Percentiles rank a stretch among this genome's conserved stretches.
These are phyloP conservation scores for Monochamus alternatus DNA, from an alignment of 2,888 invertebrate genomes.

Conservation along the genomic window DNA sequence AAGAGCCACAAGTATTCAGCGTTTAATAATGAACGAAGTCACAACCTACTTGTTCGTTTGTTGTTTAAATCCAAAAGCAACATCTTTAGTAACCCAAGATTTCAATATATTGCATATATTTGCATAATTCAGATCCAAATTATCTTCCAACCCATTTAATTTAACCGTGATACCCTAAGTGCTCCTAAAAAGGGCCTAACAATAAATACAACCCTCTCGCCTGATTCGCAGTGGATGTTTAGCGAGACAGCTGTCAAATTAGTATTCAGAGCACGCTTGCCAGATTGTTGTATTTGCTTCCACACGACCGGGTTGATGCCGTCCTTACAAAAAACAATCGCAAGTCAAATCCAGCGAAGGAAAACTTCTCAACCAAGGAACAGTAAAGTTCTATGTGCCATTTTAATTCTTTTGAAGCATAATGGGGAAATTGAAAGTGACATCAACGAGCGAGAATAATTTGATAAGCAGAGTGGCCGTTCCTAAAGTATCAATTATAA, in stretches of 20 bases:
- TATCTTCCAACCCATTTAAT: slow-evolving; percentile 21
- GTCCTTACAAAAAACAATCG: slow-evolving; percentile 33
- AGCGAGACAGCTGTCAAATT: slow-evolving; percentile 37
- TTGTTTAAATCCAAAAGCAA: no score
- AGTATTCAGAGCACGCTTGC: slow-evolving; percentile 34
- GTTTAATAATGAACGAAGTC: no score
- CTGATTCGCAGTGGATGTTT: slow-evolving; percentile 23
- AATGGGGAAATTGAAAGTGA: neutral
- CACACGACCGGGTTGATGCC: slow-evolving; percentile 32
- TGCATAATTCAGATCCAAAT: neutral
- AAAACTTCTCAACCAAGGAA: slow-evolving; percentile 26
- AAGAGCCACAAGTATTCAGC: no score
- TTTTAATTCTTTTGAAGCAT: neutral
- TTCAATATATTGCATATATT: no score
- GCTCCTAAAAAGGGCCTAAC: slow-evolving; percentile 11
- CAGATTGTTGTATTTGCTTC: slow-evolving; percentile 36
- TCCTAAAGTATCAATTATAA: neutral
- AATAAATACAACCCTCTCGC: slow-evolving; percentile 26
- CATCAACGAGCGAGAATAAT: neutral
- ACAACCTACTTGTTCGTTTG: no score
- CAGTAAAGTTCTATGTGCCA: slow-evolving; percentile 25
- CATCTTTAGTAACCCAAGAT: no score
- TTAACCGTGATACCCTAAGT: slow-evolving; percentile 5
- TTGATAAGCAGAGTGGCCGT: neutral
- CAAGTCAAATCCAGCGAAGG: slow-evolving; percentile 23